Conservation (phyloP, 2,888 invertebrate genomes). For the Himalopsyche japonica region DNA sequence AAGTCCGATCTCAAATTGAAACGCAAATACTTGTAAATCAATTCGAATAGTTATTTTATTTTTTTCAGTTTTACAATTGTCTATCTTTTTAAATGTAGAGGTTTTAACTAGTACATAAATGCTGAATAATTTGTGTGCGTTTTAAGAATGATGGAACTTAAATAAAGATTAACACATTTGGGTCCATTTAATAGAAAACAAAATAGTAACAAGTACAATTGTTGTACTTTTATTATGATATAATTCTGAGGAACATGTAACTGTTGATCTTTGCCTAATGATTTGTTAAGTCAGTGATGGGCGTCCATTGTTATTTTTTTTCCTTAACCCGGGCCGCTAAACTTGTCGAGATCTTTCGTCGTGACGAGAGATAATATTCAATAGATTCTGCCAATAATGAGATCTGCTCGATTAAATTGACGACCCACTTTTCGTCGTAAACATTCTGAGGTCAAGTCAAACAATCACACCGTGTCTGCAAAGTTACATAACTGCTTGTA, state of each 20-base stretch:
- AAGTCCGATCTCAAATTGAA: too few relatives aligned
- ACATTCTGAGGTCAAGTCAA: background rate
- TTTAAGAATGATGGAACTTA: too few relatives aligned
- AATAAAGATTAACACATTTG: too few relatives aligned
- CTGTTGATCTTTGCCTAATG: background rate
- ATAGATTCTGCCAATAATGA: background rate
- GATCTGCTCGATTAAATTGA: background rate
- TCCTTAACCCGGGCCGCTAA: background rate
- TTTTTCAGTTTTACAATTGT: too few relatives aligned
- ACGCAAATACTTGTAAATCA: too few relatives aligned
- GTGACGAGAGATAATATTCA: background rate
- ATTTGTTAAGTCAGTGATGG: background rate
- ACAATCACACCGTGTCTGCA: background rate
- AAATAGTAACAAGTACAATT: too few relatives aligned
- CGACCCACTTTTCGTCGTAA: background rate
- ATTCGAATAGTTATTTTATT: too few relatives aligned
- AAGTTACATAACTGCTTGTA: too few relatives aligned
- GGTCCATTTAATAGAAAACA: too few relatives aligned
- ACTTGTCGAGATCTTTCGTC: background rate
- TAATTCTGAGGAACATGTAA: background rate
- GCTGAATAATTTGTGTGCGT: too few relatives aligned
- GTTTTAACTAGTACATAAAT: too few relatives aligned
- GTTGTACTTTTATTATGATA: background rate
- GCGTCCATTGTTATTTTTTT: background rate
- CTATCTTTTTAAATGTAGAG: too few relatives aligned